These are phyloP conservation scores for Gracilinanus agilis DNA, from an alignment of 2,113 vertebrate genomes.

Conservation along the genomic window DNA sequence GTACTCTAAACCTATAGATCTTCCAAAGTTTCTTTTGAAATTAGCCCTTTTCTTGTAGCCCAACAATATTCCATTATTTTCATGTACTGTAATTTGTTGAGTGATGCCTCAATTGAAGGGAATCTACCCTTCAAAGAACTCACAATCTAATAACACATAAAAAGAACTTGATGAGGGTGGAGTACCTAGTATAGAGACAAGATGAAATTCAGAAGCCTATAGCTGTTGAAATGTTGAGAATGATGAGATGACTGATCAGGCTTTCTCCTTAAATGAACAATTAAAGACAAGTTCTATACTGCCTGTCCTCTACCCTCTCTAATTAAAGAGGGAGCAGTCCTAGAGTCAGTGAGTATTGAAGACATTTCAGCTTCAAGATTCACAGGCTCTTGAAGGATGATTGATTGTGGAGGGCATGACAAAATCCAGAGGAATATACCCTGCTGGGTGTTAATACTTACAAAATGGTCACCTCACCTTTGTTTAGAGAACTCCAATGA, in stretches of 20 bases:
- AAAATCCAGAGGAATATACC: not conserved
- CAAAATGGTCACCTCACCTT: not conserved
- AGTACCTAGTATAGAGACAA: not conserved
- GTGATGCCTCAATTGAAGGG: not conserved
- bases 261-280: not conserved
- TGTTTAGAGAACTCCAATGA: not conserved
- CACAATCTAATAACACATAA: not conserved
- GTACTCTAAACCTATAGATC: too few relatives aligned
- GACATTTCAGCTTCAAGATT: not conserved
- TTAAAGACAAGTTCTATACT: too few relatives aligned
- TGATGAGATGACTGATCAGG: too few relatives aligned
- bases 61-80: not conserved
- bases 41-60: too few relatives aligned
- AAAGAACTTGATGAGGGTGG: not conserved
- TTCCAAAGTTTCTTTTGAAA: too few relatives aligned
- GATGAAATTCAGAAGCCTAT: not conserved
- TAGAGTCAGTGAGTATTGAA: not conserved
- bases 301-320: not conserved
- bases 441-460: not conserved
- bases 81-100: not conserved
- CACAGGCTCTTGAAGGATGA: not conserved
- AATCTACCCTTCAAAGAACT: not conserved
- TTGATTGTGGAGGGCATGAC: not conserved
- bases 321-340: not conserved
- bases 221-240: too few relatives aligned